phyloP scores from a whole-genome alignment of 2,797 vertebrate species.

The Smutsia gigantea region DNA sequence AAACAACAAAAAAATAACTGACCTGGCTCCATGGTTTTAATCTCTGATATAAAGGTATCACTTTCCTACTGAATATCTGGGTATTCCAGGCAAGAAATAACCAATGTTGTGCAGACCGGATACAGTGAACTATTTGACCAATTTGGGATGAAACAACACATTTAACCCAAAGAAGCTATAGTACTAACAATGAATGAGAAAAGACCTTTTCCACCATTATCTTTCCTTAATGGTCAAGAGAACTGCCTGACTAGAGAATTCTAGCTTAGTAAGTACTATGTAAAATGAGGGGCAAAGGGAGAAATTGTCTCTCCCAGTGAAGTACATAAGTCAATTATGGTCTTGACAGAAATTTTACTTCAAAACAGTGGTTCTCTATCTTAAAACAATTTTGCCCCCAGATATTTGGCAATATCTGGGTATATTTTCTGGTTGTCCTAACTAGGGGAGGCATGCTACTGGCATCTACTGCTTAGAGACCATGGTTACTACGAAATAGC shows the following conservation, averaged over 20 bases:
- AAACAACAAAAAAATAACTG: background rate
- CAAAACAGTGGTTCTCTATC: slow-evolving; percentile 24
- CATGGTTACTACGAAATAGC: background rate
- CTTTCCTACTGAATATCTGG: background rate
- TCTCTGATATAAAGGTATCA: background rate
- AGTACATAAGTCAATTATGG: background rate
- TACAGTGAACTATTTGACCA: background rate
- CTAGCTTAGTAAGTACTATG: background rate
- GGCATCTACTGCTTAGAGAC: background rate
- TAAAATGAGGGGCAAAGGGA: background rate
- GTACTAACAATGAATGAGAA: background rate
- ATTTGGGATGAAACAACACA: background rate
- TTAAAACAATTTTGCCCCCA: background rate
- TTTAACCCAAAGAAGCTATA: background rate
- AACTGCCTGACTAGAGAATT: background rate
- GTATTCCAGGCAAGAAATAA: slow-evolving; percentile 1
- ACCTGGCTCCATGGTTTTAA: background rate
- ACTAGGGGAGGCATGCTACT: background rate
- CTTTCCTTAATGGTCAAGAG: slow-evolving; percentile 1
- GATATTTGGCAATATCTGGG: background rate
- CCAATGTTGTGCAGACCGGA: background rate
- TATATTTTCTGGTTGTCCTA: background rate
- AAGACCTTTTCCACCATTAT: background rate
- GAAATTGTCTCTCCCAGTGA: background rate
- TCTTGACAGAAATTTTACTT: background rate